Evolutionary conservation across 64 coral and sea anemone species (phyloP).

Genomic region (Porites lutea): DNA sequence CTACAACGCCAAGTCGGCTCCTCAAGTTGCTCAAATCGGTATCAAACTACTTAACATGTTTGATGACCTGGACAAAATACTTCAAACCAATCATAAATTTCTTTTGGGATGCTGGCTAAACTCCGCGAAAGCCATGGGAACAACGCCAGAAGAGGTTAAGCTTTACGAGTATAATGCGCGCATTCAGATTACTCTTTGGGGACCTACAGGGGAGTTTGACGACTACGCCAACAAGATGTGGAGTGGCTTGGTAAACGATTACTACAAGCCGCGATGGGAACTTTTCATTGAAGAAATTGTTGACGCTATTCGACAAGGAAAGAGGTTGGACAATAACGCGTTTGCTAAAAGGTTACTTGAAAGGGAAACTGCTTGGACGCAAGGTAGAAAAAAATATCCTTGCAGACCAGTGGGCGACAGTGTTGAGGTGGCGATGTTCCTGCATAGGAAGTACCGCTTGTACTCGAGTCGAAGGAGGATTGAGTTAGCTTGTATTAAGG

Average conservation of each 20-base stretch:
- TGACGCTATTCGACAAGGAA: too few relatives aligned
- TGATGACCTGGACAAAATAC: conserved; percentile 76
- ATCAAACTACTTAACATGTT: conserved; percentile 52
- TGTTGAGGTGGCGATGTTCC: too few relatives aligned
- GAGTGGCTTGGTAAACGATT: conserved; percentile 70
- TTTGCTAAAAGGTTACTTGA: too few relatives aligned
- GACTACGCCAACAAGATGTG: conserved; percentile 98
- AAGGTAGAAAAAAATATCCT: too few relatives aligned
- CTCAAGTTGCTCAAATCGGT: not conserved
- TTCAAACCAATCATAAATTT: conserved; percentile 83
- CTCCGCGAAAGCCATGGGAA: conserved; percentile 79
- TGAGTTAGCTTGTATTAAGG: too few relatives aligned
- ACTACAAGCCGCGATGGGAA: conserved; percentile 84
- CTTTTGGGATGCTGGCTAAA: conserved; percentile 88
- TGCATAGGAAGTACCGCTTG: too few relatives aligned
- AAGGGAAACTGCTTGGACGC: too few relatives aligned
- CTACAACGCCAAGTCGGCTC: conserved; percentile 41
- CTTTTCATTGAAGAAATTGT: conserved; percentile 42
- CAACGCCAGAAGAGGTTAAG: conserved; percentile 31
- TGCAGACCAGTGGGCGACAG: too few relatives aligned
- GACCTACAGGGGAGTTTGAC: conserved; percentile 79
- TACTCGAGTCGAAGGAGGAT: too few relatives aligned
- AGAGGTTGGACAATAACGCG: too few relatives aligned
- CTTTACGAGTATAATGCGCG: conserved; percentile 92
- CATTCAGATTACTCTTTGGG: conserved; percentile 93